These are phyloP conservation scores for Zosterops borbonicus DNA, from an alignment of 2,113 vertebrate genomes.

Conservation along the genomic window DNA sequence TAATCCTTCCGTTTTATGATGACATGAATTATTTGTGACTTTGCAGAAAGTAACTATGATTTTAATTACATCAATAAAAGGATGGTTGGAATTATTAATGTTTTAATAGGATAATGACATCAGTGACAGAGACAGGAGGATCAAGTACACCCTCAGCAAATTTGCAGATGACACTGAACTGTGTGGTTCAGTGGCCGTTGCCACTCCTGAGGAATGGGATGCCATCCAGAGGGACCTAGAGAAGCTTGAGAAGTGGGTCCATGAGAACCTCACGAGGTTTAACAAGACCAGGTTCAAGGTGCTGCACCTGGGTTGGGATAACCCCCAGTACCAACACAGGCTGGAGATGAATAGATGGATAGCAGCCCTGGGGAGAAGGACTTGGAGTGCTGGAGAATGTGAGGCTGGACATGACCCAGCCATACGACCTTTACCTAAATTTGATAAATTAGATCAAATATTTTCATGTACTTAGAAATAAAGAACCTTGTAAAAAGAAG, in stretches of 20 bases:
- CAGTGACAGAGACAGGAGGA: neutral
- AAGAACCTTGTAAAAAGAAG: neutral
- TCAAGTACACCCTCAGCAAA: neutral
- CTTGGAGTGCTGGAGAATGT: neutral
- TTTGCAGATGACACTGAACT: neutral
- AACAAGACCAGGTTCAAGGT: neutral
- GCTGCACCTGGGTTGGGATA: neutral
- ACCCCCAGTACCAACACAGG: accelerated
- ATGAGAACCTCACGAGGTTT: neutral
- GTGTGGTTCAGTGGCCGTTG: neutral
- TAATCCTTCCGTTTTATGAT: neutral
- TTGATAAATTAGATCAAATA: neutral
- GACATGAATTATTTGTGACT: neutral
- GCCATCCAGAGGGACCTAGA: neutral
- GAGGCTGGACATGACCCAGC: neutral
- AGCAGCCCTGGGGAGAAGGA: neutral
- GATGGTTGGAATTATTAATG: neutral
- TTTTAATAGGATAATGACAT: neutral
- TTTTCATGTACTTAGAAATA: neutral
- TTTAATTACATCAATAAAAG: neutral
- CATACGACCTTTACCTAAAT: neutral
- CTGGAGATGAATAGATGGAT: neutral
- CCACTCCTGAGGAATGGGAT: neutral
- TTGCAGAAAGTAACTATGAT: neutral
- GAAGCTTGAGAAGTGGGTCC: accelerated